Evolutionary conservation across 2,797 vertebrate genomes (phyloP).

Genomic region (Hemitrygon akajei): DNA sequence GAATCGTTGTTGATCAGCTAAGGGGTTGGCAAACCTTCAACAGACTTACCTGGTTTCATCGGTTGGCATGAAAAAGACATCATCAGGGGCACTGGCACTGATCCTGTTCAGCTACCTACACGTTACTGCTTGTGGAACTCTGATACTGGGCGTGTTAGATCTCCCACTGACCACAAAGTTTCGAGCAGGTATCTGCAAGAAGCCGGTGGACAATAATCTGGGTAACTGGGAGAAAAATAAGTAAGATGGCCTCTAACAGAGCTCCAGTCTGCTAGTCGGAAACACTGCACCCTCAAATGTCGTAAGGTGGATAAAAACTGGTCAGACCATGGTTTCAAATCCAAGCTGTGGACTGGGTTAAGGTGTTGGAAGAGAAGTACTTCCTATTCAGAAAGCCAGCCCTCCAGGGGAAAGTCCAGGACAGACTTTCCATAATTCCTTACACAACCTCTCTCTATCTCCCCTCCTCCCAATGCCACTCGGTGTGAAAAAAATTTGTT

Average conservation of each 20-base stretch:
- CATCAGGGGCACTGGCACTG: constrained; percentile 89
- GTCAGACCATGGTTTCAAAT: constrained; percentile 21
- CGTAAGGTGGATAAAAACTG: not conserved
- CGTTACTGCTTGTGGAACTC: constrained; percentile 76
- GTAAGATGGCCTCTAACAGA: constrained; percentile 21
- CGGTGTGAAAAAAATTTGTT: not conserved
- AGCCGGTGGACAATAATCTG: constrained; percentile 31
- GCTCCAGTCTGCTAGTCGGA: not conserved
- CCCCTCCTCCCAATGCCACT: not conserved
- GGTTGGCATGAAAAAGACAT: constrained; percentile 96
- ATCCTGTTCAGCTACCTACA: constrained; percentile 96
- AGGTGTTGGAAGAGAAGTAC: not conserved
- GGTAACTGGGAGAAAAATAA: constrained; percentile 29
- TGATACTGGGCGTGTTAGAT: constrained; percentile 85
- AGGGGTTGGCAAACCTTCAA: constrained; percentile 6
- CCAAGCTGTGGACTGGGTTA: not conserved
- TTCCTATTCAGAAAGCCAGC: not conserved
- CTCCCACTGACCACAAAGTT: constrained; percentile 87
- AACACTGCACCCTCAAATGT: not conserved
- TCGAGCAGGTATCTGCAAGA: constrained; percentile 78
- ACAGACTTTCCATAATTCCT: not conserved
- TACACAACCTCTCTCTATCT: not conserved
- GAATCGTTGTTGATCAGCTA: not conserved
- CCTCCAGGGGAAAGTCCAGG: not conserved
- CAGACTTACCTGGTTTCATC: constrained; percentile 87